phyloP scores from a whole-genome alignment of 2,113 vertebrate species.

The Gorilla gorilla region DNA sequence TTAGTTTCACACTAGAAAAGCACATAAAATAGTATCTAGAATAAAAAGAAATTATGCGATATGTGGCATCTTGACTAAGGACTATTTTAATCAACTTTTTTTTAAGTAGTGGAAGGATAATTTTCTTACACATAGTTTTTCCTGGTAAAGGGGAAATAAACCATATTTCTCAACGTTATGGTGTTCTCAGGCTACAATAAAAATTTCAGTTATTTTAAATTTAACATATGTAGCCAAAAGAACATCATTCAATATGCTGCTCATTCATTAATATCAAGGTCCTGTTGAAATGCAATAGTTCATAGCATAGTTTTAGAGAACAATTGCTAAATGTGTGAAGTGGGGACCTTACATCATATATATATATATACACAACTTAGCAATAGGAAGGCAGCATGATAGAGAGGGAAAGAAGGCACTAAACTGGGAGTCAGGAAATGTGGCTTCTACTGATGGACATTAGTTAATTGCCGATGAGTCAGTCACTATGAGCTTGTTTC shows the following conservation, averaged over 20 bases:
- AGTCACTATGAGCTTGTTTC: background rate
- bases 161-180: background rate
- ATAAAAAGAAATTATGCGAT: background rate
- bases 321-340: background rate
- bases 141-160: background rate
- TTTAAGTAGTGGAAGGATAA: background rate
- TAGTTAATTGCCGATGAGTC: background rate
- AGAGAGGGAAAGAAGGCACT: background rate
- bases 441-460: background rate
- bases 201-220: conserved; percentile 37
- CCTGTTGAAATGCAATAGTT: background rate
- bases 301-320: background rate
- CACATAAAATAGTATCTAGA: background rate
- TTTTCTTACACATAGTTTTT: background rate
- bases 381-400: background rate
- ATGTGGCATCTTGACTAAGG: background rate
- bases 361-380: background rate
- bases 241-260: background rate
- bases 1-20: background rate
- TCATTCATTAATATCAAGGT: background rate
- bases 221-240: background rate
- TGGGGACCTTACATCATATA: background rate
- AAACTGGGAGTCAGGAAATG: background rate
- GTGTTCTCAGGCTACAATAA: background rate
- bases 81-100: background rate